These are phyloP conservation scores for Ariopsis seemanni DNA, from an alignment of 2,113 vertebrate species.

Conservation along the genomic window DNA sequence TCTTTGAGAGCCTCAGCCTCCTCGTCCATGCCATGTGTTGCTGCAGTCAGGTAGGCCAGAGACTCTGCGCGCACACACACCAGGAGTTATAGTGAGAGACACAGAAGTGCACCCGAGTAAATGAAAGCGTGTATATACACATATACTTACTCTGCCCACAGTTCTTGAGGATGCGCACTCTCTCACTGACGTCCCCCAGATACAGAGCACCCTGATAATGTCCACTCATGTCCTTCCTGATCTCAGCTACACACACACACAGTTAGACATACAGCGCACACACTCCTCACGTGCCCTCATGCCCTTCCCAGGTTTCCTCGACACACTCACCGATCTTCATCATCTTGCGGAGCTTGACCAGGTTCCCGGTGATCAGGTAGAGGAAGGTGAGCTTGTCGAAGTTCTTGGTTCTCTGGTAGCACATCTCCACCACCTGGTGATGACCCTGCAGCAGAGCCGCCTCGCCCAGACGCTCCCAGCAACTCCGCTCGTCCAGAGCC, in stretches of 20 bases:
- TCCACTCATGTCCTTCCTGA: slow-evolving; percentile 98
- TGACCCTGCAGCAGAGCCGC: slow-evolving; percentile 92
- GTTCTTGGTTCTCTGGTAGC: slow-evolving; percentile 98
- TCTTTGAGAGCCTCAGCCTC: slow-evolving; percentile 91
- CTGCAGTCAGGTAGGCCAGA: slow-evolving; percentile 94
- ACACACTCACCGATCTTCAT: slow-evolving; percentile 91
- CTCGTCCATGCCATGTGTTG: slow-evolving; percentile 93
- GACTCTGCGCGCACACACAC: slow-evolving; percentile 77
- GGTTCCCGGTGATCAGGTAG: slow-evolving; percentile 95
- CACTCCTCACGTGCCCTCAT: not conserved
- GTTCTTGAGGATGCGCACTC: slow-evolving; percentile 93
- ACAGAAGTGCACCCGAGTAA: not conserved
- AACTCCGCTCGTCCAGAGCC: slow-evolving; percentile 90
- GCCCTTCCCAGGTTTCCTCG: not conserved
- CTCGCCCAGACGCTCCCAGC: slow-evolving; percentile 95
- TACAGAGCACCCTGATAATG: slow-evolving; percentile 97
- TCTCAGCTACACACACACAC: slow-evolving; percentile 80
- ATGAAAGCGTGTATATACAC: not conserved
- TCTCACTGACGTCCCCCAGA: slow-evolving; percentile 90
- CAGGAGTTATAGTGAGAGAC: not conserved
- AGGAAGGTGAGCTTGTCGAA: slow-evolving; percentile 96
- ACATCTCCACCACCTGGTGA: slow-evolving; percentile 99
- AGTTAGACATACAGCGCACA: not conserved
- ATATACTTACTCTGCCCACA: slow-evolving; percentile 90
- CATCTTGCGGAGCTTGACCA: slow-evolving; percentile 97